Conservation (phyloP, 2,888 invertebrate genomes). For the Cantharis nigra region DNA sequence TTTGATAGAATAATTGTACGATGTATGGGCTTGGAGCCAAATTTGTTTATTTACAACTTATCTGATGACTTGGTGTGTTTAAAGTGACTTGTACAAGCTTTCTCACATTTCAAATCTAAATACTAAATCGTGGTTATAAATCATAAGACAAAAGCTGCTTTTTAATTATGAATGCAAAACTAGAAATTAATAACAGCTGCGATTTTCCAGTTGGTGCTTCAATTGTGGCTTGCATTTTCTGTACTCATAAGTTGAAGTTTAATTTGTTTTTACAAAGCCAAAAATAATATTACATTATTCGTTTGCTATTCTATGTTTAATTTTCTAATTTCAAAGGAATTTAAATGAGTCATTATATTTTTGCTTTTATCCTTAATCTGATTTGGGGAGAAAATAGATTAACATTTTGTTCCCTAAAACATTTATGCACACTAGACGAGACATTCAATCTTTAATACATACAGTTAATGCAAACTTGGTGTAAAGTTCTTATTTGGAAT, state of each 20-base stretch:
- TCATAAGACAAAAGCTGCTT: background rate
- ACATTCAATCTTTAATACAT: background rate
- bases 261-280: background rate
- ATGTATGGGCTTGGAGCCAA: constrained; percentile 17
- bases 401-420: background rate
- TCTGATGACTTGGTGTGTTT: constrained; percentile 17
- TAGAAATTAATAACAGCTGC: background rate
- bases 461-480: background rate
- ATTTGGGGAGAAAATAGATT: background rate
- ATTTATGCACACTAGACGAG: background rate
- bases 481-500: background rate
- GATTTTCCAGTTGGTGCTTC: background rate
- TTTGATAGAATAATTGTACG: background rate
- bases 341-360: background rate
- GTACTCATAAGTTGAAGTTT: background rate
- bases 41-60: constrained; percentile 14
- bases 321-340: background rate
- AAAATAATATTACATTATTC: background rate
- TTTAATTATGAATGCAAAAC: background rate
- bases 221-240: background rate
- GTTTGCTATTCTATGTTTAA: background rate
- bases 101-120: background rate
- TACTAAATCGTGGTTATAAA: background rate
- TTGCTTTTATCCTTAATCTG: background rate
- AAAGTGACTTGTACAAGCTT: background rate